Evolutionary conservation across 2,888 invertebrate species (phyloP), one percentile per base, ranked within the genome.

Genomic region (Platerodrilus igneus): DNA sequence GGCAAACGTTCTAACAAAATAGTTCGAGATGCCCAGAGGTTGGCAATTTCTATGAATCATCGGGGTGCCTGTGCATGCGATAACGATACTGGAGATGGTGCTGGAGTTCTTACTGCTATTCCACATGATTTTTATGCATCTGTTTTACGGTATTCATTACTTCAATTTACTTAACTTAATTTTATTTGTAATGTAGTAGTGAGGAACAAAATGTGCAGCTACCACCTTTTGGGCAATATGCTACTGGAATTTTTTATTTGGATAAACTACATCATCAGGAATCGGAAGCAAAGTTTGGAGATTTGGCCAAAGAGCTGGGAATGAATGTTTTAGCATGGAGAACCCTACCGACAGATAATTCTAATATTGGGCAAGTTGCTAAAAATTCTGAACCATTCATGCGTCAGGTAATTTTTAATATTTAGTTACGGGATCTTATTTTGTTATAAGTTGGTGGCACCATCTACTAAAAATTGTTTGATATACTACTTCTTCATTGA

Each of bases 1-100:
- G 97, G 97, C 56, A 80, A 81, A 63, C 80, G 86, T 51, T 86
- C 89, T 55, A 88, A 95, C 75, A 92, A 95, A 90, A 94, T 99
- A 67, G 79, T 99, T 58, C 83, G 86, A 63, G 95, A 99, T 84
- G 94, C 97, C 36, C 86, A 94, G 72, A 86, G 79, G 55, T 79
- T 97, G 72, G 87, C 97, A 45, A 85, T 86, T 68, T 87, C 97
- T 62, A 99, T 99, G 97, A 92, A 94, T 76, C 99, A 99, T 74
- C 87, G 99, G 52, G 99, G 99, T 60, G 99, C 97, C 32, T 96
- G 95, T 72, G 93, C 95, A 23, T 95, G 96, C 73, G 99, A 99
- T 75, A 97, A 97, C 72, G 95, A 97, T 71, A 95, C 96, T 34
- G 99, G 99, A 41, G 99, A 99, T 70, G 99, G 99, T 48, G 97